A percentile compares a stretch with the other conserved stretches of the same genome.
Conservation (phyloP, 2,888 invertebrate genomes). For the Tryphoninae sp. region DNA sequence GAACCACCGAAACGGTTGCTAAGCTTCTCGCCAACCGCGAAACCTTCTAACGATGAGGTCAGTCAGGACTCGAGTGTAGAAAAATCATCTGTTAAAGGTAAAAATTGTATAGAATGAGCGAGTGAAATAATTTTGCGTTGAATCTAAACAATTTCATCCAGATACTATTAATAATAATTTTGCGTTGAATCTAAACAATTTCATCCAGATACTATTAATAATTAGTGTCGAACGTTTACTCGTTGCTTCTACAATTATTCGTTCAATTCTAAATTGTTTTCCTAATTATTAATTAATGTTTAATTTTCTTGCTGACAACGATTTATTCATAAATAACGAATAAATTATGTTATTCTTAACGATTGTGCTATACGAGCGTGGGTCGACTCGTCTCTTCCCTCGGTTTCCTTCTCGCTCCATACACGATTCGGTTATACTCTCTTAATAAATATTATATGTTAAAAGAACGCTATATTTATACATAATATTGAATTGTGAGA, state of each 20-base stretch:
- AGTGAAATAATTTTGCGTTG: too few relatives aligned
- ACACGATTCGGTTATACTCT: constrained; percentile 41
- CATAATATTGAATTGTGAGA: neutral
- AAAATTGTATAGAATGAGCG: too few relatives aligned
- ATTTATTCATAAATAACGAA: constrained; percentile 22
- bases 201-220: too few relatives aligned
- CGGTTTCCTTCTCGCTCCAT: neutral
- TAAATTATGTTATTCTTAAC: constrained; percentile 43
- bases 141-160: too few relatives aligned
- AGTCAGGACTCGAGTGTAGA: neutral
- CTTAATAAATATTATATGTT: constrained; percentile 18
- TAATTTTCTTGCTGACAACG: constrained; percentile 26
- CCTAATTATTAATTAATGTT: too few relatives aligned
- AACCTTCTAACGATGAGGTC: neutral
- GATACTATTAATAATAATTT: too few relatives aligned
- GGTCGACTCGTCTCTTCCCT: constrained; percentile 4
- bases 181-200: too few relatives aligned
- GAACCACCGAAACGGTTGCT: constrained; percentile 29
- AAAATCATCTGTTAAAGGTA: neutral
- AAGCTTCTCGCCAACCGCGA: constrained; percentile 42
- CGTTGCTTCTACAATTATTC: too few relatives aligned
- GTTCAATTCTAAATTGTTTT: too few relatives aligned
- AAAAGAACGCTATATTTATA: neutral
- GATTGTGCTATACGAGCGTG: constrained; percentile 50
- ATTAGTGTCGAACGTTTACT: too few relatives aligned